A percentile compares a stretch with the other conserved stretches of the same genome.
Conservation (phyloP, 2,888 invertebrate species). For the Calameuta pallipes region DNA sequence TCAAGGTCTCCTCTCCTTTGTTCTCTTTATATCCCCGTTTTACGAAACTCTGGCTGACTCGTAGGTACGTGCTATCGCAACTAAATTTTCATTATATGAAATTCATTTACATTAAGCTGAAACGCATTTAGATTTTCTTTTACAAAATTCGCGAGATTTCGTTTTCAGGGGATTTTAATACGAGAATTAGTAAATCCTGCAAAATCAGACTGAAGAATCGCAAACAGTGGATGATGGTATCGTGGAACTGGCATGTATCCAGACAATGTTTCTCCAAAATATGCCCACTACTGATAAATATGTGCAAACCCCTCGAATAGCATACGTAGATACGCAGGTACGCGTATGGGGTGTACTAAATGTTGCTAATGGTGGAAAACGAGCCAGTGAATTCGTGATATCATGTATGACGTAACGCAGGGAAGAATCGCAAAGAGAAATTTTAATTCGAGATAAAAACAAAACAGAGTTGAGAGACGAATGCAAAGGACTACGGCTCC, state of each 20-base stretch:
- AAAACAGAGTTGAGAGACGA: conserved; percentile 7
- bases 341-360: background rate
- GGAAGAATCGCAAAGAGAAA: conserved; percentile 14
- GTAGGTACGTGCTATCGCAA: background rate
- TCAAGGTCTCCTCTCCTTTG: background rate
- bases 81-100: background rate
- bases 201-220: background rate
- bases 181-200: background rate
- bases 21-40: background rate
- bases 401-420: conserved; percentile 4
- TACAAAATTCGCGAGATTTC: background rate
- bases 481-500: background rate
- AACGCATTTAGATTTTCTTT: background rate
- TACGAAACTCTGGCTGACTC: background rate
- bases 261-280: background rate
- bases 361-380: conserved; percentile 1
- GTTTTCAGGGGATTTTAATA: background rate
- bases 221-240: background rate
- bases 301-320: background rate
- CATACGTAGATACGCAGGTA: background rate
- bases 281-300: background rate
- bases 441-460: conserved; percentile 43
- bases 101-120: background rate
- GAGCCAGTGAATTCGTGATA: background rate
- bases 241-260: background rate